Percentiles rank a stretch among this genome's conserved stretches.
phyloP scores from a whole-genome alignment of 2,113 vertebrate genomes.

The Leuciscus idus region DNA sequence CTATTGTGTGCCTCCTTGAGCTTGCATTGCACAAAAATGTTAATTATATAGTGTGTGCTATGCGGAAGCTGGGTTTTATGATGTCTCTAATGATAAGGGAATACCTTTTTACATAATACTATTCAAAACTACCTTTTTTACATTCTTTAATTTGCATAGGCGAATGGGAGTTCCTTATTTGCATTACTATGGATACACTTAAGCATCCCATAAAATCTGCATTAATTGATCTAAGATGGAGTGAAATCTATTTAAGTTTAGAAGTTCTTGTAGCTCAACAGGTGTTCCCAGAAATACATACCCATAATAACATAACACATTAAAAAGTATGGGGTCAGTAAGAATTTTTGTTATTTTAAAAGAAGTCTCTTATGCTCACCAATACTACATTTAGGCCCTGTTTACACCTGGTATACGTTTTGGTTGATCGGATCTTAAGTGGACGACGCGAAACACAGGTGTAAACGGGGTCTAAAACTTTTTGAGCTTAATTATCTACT shows the following conservation, averaged over 20 bases:
- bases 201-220: neutral
- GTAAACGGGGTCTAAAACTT: too few species aligned
- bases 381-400: neutral
- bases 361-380: neutral
- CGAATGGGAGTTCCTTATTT: conserved; percentile 10
- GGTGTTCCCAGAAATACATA: neutral
- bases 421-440: too few species aligned
- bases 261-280: neutral
- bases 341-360: neutral
- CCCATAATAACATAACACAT: neutral
- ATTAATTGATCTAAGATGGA: neutral
- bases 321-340: neutral
- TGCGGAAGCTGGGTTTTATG: neutral
- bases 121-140: neutral
- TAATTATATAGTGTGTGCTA: neutral
- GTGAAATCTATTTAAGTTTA: neutral
- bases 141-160: neutral
- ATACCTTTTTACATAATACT: conserved; percentile 11
- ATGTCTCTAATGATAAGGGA: neutral
- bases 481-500: too few species aligned
- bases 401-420: too few species aligned
- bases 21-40: neutral
- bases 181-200: neutral
- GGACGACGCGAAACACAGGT: too few species aligned
- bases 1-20: neutral